A percentile compares a stretch with the other conserved stretches of the same genome.
Evolutionary conservation across 2,797 vertebrate species (phyloP).

Genomic region (Acropternis orthonyx): DNA sequence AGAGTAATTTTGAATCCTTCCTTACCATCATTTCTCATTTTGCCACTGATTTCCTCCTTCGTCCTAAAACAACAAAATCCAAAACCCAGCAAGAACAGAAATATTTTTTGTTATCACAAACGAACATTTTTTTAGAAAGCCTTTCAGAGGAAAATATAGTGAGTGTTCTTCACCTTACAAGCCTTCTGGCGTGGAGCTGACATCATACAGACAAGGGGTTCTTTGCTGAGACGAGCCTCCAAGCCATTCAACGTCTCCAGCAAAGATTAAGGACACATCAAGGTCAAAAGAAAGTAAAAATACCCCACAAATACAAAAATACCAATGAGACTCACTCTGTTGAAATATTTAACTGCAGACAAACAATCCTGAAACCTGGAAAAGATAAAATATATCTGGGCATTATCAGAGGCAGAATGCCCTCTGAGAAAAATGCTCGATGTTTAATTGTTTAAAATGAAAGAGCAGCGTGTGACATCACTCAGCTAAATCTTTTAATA

Average conservation of each 20-base stretch:
- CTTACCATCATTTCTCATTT: not conserved
- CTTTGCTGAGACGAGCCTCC: not conserved
- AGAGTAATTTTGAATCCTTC: not conserved
- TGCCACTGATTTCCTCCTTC: not conserved
- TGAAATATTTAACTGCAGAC: not conserved
- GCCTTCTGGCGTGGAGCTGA: conserved; percentile 2
- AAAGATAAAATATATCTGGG: not conserved
- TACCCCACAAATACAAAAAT: accelerated
- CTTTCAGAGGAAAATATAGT: not conserved
- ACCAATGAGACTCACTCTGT: accelerated
- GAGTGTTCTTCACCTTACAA: conserved; percentile 1
- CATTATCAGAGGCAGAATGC: not conserved
- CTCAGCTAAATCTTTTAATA: conserved; percentile 1
- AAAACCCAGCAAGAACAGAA: not conserved
- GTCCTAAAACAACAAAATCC: not conserved
- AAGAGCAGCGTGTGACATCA: not conserved
- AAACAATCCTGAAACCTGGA: not conserved
- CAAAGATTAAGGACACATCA: conserved; percentile 19
- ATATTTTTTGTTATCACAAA: not conserved
- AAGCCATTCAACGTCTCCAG: not conserved
- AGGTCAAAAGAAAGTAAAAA: conserved; percentile 5
- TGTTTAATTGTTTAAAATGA: not conserved
- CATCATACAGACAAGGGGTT: not conserved
- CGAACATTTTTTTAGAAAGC: not conserved
- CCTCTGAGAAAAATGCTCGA: not conserved